Base-by-base conservation (phyloP, 2,113 vertebrate species). In the Hyaena hyaena region DNA sequence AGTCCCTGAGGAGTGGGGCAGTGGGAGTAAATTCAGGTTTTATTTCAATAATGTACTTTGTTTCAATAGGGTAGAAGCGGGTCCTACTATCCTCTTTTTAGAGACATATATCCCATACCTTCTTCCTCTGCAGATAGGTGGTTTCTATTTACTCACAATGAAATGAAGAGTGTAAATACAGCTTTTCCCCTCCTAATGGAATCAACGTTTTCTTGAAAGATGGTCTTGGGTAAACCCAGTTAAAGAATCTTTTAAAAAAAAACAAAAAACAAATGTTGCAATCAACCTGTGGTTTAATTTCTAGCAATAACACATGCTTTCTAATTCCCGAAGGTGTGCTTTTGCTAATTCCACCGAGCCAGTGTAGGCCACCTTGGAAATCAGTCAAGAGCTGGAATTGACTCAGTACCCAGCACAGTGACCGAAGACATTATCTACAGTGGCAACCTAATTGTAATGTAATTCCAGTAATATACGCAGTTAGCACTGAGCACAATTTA, bases 401-500 rank as follows among this genome's bases (percentile, higher is more conserved):
- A 94, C 58, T 86, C 76, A 48, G 33, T 81, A 94, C 69, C 69
- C 93, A 97, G 45, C 12, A 39, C 14, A 76, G 97, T 97, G 93
- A 96, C 61, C 21, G 10, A 73, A 97, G 97, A 92, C 98, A 97
- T 97, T 98, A 98, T 65, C 91, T 97, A 87, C 84, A 95, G 88
- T 83, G 96, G 55, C 92, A 98, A 55, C 88, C 86, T 98, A 98
- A 98, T 97, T 98, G 98, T 96, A 97, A 97, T 93, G 96, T 95
- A 97, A 98, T 98, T 98, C 96, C 93, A 97, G 94, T 94, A 97
- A 97, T 89, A 95, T 58, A 55, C 3, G 33, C 61, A 23, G 35
- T 97, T 97, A 97, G 96, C 74, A 94, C 93, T 77, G 91, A 96
- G 92, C 89, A 92, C 96, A 95, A 83, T 76, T 97, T 88, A 96